Percentiles rank a stretch among this genome's conserved stretches.
Conservation (phyloP, 1,140 invertebrate species). For the Heliconius melpomene region DNA sequence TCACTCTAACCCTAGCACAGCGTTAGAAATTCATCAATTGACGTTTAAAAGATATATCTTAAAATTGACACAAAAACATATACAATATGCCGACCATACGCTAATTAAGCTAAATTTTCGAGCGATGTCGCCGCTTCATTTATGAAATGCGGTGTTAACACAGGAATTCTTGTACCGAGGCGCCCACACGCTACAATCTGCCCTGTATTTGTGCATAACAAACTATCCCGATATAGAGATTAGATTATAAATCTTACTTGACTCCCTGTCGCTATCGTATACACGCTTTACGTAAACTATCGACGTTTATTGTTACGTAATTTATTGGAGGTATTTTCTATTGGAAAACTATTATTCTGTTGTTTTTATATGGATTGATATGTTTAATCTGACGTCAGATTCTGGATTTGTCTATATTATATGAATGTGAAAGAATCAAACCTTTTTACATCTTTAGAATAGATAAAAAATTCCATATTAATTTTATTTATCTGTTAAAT, state of each 20-base stretch:
- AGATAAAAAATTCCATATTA: too few species aligned
- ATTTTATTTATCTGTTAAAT: too few species aligned
- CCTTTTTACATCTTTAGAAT: too few species aligned
- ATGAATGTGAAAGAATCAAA: too few species aligned
- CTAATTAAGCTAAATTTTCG: constrained; percentile 55
- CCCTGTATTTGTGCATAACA: constrained; percentile 37
- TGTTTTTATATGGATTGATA: not conserved
- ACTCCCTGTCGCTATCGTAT: constrained; percentile 5
- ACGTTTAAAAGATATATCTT: too few species aligned
- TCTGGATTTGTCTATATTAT: not conserved
- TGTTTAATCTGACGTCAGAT: not conserved
- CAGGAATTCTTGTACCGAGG: constrained; percentile 36
- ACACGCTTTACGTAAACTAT: constrained; percentile 9
- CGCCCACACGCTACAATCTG: constrained; percentile 44
- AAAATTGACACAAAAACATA: not conserved
- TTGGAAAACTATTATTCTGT: not conserved
- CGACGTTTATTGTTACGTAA: constrained; percentile 6
- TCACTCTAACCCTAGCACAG: too few species aligned
- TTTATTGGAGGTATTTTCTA: not conserved
- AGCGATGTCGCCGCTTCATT: constrained; percentile 51
- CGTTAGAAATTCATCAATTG: too few species aligned
- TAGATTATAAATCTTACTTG: constrained; percentile 30
- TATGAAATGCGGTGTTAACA: constrained; percentile 55
- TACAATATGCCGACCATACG: constrained; percentile 43
- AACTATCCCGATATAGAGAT: constrained; percentile 32